Evolutionary conservation across 2,888 invertebrate species (phyloP), one percentile per base, ranked within the genome.

Genomic region (Clunio marinus): DNA sequence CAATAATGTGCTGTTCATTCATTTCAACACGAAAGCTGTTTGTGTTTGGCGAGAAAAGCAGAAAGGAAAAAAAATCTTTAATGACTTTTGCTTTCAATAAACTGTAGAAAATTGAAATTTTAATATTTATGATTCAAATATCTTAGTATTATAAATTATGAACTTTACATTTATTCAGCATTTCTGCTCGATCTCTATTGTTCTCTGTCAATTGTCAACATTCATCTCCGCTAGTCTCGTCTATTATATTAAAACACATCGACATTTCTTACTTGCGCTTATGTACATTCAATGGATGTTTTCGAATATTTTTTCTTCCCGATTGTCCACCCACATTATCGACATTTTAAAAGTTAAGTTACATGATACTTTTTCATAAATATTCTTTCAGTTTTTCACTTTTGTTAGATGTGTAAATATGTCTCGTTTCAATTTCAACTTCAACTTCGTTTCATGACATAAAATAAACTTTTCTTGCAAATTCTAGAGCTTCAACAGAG

Each of bases 371-470:
- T 51, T 32, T 51, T 22, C n/a, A n/a, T 51, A 13, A 24, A 62
- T 37, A 62, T 62, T 62, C 55, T 24, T 57, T 2, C 55, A 25
- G 24, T 22, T 57, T 59, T 59, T 59, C 62, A 62, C 62, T 62
- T 62, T 62, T 62, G 62, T 62, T 62, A 62, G 62, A 62, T 62
- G 62, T 62, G 62, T 62, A 35, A n/a, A 62, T 62, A 22, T 62
- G 62, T 35, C 51, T 22, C 62, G 62, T 22, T 59, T 51, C 51
- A 51, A 5, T 51, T 51, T 51, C 22, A 8, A 8, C 51, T 51
- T 13, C 51, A 22, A 8, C 51, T 51, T 13, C 51, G 51, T 22
- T 51, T 51, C 51, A 51, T 22, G 51, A 13, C 35, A 62, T 32
- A 41, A 62, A 62, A 62, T 62, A 41, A 8, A 13, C 35, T 32